Conservation (phyloP, 2,797 vertebrate species). For the Poecilia gillii region DNA sequence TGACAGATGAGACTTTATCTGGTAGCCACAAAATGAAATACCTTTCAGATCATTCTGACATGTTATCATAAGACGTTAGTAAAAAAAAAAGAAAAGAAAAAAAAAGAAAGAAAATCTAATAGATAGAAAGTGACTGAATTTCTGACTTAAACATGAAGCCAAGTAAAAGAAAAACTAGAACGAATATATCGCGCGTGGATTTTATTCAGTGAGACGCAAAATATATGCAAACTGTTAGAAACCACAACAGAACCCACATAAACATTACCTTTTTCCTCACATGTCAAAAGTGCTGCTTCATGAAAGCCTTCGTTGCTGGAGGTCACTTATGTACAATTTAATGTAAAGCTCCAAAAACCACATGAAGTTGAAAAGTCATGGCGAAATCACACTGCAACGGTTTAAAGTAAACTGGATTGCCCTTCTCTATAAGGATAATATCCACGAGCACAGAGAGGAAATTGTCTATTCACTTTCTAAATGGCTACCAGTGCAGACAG, state of each 20-base stretch:
- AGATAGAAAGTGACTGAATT: slow-evolving; percentile 13
- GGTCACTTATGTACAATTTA: slow-evolving; percentile 46
- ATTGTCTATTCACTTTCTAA: slow-evolving; percentile 52
- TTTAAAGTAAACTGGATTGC: slow-evolving; percentile 42
- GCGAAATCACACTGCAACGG: slow-evolving; percentile 59
- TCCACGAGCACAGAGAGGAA: slow-evolving; percentile 54
- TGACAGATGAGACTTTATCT: slow-evolving; percentile 57
- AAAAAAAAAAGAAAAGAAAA: slow-evolving; percentile 6
- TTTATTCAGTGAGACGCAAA: slow-evolving; percentile 43
- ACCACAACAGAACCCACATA: slow-evolving; percentile 43
- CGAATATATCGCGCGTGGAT: slow-evolving; percentile 34
- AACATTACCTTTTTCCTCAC: slow-evolving; percentile 37
- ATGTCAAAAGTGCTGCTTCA: slow-evolving; percentile 59
- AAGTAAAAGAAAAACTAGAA: slow-evolving; percentile 40
- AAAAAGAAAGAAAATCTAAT: slow-evolving; percentile 10
- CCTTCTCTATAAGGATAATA: slow-evolving; percentile 55
- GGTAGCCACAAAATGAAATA: slow-evolving; percentile 39
- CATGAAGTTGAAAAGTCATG: slow-evolving; percentile 34
- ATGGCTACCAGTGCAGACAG: slow-evolving; percentile 37
- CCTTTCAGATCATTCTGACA: slow-evolving; percentile 50
- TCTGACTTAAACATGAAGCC: slow-evolving; percentile 18
- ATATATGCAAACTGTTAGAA: slow-evolving; percentile 32
- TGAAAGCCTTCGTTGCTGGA: slow-evolving; percentile 53
- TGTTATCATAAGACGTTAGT: slow-evolving; percentile 51
- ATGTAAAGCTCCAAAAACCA: slow-evolving; percentile 54